phyloP scores from a whole-genome alignment of 2,113 vertebrate species.

The Colius striatus region DNA sequence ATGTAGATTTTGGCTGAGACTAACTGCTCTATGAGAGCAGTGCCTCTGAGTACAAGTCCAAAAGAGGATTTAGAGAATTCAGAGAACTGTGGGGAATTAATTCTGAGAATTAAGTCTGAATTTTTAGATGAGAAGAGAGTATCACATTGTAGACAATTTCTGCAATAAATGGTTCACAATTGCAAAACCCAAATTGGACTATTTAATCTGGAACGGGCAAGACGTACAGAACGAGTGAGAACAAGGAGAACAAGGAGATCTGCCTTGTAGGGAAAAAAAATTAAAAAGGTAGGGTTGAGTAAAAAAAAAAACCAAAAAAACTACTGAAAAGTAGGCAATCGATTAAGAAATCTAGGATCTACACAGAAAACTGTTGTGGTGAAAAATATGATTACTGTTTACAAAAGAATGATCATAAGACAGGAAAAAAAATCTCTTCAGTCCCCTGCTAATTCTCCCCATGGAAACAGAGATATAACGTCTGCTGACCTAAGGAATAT shows the following conservation, averaged over 20 bases:
- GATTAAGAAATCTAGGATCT: neutral
- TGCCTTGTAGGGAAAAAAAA: neutral
- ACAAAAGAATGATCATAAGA: slow-evolving; percentile 12
- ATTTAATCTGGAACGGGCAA: neutral
- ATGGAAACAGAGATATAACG: slow-evolving; percentile 57
- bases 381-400: slow-evolving; percentile 21
- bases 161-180: neutral
- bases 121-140: neutral
- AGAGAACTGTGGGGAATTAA: neutral
- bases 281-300: neutral
- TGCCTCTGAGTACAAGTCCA: neutral
- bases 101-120: neutral
- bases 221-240: neutral
- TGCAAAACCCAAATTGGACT: neutral
- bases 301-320: neutral
- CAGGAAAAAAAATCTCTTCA: slow-evolving; percentile 2
- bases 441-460: slow-evolving; percentile 60
- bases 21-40: neutral
- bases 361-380: neutral
- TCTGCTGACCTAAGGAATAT: slow-evolving; percentile 25
- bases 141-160: neutral
- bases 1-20: neutral
- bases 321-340: neutral
- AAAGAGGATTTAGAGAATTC: neutral
- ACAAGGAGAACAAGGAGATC: neutral